Conservation (phyloP, 2,113 vertebrate genomes). For the Emydura subglobosa region DNA sequence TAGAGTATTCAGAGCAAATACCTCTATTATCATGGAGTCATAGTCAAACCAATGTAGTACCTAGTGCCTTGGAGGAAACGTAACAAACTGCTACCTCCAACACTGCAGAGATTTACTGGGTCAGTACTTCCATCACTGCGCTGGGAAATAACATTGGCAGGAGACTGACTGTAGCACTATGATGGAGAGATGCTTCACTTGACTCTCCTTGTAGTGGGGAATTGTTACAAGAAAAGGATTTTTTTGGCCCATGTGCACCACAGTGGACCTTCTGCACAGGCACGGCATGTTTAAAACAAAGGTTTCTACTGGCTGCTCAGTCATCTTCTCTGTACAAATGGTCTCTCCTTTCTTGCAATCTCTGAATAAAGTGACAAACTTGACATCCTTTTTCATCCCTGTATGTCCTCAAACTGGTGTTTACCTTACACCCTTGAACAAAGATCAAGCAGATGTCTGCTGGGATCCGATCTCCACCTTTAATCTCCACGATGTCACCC, state of each 20-base stretch:
- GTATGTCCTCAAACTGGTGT: accelerated
- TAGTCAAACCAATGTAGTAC: accelerated
- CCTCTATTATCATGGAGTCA: neutral
- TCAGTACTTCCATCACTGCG: neutral
- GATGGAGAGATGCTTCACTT: accelerated
- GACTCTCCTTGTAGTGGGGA: neutral
- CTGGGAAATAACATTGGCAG: neutral
- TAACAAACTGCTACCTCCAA: neutral
- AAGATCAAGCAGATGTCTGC: slow-evolving; percentile 81
- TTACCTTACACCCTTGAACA: slow-evolving; percentile 83
- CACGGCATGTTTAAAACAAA: neutral
- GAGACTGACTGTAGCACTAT: neutral
- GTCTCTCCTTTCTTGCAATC: accelerated
- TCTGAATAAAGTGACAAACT: neutral
- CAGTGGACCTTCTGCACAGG: neutral
- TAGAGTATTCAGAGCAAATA: neutral
- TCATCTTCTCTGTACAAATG: accelerated
- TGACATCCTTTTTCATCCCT: neutral
- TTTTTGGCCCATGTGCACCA: neutral
- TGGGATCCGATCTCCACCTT: slow-evolving; percentile 85
- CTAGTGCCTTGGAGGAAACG: neutral
- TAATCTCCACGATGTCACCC: slow-evolving; percentile 84
- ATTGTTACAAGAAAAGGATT: neutral
- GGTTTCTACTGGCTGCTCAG: accelerated
- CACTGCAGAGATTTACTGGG: neutral